These are phyloP conservation scores for Drosophila paracracens DNA, from an alignment of 2,888 invertebrate species.

Conservation along the genomic window DNA sequence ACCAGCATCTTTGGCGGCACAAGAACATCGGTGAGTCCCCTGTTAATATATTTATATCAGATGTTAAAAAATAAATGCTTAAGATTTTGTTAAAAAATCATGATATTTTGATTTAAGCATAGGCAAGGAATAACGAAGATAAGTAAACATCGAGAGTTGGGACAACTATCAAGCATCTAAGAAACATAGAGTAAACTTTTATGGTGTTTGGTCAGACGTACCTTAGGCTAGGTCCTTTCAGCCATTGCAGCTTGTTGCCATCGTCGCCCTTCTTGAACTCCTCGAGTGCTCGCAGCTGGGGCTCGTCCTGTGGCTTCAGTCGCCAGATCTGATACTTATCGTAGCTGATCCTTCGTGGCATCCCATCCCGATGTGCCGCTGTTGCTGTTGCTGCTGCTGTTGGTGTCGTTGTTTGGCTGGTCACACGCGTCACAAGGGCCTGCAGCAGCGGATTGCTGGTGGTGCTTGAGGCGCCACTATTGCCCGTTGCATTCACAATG, in stretches of 20 bases:
- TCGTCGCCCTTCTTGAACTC: conserved; percentile 85
- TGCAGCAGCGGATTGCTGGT: conserved; percentile 77
- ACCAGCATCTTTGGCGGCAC: conserved; percentile 88
- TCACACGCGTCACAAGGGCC: conserved; percentile 62
- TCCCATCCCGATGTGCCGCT: conserved; percentile 63
- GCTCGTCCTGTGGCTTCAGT: conserved; percentile 84
- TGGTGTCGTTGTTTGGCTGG: conserved; percentile 52
- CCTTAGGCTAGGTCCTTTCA: conserved; percentile 86
- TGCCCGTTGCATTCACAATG: conserved; percentile 80
- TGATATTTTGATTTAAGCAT: background rate
- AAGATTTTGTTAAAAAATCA: background rate
- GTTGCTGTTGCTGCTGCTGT: conserved; percentile 53
- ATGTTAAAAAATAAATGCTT: background rate
- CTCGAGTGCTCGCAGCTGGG: conserved; percentile 85
- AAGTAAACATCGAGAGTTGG: background rate
- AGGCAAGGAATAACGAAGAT: background rate
- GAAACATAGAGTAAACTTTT: too few species aligned
- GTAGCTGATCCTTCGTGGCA: conserved; percentile 81
- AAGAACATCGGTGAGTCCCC: conserved; percentile 89
- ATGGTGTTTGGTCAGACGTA: conserved; percentile 29
- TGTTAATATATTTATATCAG: conserved; percentile 30
- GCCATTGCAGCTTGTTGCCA: conserved; percentile 87
- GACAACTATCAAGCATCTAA: too few species aligned
- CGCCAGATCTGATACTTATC: conserved; percentile 86
- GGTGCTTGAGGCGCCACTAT: conserved; percentile 27